Conservation (phyloP, 1,140 invertebrate genomes). For the Drosophila ficusphila region DNA sequence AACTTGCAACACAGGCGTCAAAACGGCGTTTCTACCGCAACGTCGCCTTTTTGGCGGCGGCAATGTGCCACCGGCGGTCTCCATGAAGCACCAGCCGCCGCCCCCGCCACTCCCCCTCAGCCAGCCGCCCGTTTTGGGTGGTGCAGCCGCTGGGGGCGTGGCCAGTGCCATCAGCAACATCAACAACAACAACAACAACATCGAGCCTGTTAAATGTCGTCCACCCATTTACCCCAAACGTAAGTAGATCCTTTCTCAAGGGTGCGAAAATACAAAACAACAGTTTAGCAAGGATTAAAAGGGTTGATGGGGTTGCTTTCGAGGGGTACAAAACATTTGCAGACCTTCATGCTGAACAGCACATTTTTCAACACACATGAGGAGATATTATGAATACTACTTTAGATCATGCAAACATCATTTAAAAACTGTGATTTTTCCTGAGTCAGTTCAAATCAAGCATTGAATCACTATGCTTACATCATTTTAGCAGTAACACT, state of each 20-base stretch:
- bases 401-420: too few species aligned
- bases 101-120: slow-evolving; percentile 53
- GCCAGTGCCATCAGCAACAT: slow-evolving; percentile 54
- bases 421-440: too few species aligned
- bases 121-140: slow-evolving; percentile 44
- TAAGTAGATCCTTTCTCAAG: slow-evolving; percentile 40
- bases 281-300: neutral
- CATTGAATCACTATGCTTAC: neutral
- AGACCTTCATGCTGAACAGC: too few species aligned
- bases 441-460: too few species aligned
- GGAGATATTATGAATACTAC: too few species aligned
- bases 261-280: neutral
- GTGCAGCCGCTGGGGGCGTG: slow-evolving; percentile 21
- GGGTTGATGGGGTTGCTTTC: neutral
- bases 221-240: slow-evolving; percentile 71
- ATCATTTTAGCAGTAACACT: neutral
- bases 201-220: slow-evolving; percentile 50
- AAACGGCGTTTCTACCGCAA: slow-evolving; percentile 74
- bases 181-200: slow-evolving; percentile 34
- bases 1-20: slow-evolving; percentile 43
- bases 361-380: too few species aligned
- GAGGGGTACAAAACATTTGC: neutral
- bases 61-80: slow-evolving; percentile 36
- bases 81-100: slow-evolving; percentile 63
- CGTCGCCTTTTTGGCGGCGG: slow-evolving; percentile 70